Conservation (phyloP, 2,888 invertebrate genomes). For the Hypolimnas misippus region DNA sequence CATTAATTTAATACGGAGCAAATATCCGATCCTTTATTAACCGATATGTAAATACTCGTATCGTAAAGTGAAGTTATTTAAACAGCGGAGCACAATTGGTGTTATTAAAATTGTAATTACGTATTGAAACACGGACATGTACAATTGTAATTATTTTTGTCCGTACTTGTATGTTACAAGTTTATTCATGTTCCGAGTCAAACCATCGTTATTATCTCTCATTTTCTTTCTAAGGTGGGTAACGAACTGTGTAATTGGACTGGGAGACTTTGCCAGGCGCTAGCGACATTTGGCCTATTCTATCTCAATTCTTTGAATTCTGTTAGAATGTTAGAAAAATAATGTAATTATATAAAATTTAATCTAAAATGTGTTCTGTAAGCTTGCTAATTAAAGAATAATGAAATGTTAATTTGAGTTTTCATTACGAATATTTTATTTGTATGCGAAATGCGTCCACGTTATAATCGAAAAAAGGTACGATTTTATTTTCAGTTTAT, state of each 20-base stretch:
- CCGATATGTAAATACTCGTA: not conserved
- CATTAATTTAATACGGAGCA: not conserved
- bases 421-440: too few species aligned
- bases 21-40: not conserved
- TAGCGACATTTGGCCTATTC: conserved; percentile 57
- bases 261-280: conserved; percentile 61
- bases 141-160: conserved; percentile 13
- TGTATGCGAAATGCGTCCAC: too few species aligned
- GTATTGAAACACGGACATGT: conserved; percentile 1
- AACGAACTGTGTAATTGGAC: conserved; percentile 79
- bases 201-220: conserved; percentile 62
- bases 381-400: not conserved
- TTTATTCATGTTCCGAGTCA: conserved; percentile 53
- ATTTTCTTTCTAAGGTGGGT: conserved; percentile 72
- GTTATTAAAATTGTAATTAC: conserved; percentile 13
- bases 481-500: too few species aligned
- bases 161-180: conserved; percentile 35
- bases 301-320: conserved; percentile 52
- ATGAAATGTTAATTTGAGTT: too few species aligned
- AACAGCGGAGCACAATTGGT: conserved; percentile 1
- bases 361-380: not conserved
- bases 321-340: conserved; percentile 18
- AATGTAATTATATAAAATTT: not conserved
- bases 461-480: too few species aligned
- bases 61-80: conserved; percentile 8